Evolutionary conservation across 2,888 invertebrate genomes (phyloP).

Genomic region (Synergus itoensis): DNA sequence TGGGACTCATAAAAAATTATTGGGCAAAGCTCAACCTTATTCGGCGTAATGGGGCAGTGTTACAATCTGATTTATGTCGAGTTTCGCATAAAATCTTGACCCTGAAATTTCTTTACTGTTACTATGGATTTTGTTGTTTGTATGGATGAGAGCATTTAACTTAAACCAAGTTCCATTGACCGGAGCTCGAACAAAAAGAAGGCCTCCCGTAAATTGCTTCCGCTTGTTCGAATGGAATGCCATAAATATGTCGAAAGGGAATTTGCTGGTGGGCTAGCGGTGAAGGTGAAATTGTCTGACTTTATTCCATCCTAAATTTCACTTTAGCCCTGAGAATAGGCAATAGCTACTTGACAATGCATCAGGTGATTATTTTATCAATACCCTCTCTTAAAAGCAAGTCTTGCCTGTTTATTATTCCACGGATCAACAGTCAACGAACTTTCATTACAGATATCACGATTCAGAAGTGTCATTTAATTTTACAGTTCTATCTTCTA

Average conservation of each 20-base stretch:
- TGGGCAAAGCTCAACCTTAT: background rate
- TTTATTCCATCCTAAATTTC: background rate
- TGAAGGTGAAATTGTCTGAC: constrained; percentile 43
- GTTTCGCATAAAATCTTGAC: constrained; percentile 36
- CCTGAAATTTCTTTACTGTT: constrained; percentile 45
- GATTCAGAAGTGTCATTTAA: background rate
- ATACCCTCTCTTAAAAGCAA: background rate
- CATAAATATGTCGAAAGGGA: constrained; percentile 50
- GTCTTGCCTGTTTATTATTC: too few relatives aligned
- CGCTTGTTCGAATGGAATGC: constrained; percentile 46
- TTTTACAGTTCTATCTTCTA: background rate
- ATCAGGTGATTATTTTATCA: background rate
- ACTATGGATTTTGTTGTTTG: constrained; percentile 22
- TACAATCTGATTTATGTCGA: constrained; percentile 46
- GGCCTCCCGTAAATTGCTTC: constrained; percentile 51
- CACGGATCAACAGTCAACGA: background rate
- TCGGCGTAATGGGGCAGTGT: background rate
- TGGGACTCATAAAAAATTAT: background rate
- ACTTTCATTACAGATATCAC: background rate
- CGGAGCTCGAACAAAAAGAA: constrained; percentile 52
- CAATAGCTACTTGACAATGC: background rate
- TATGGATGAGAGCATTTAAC: constrained; percentile 45
- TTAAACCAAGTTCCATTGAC: constrained; percentile 55
- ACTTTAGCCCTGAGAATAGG: background rate
- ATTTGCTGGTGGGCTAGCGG: constrained; percentile 40